A percentile compares a stretch with the other conserved stretches of the same genome.
Evolutionary conservation across 1,140 invertebrate genomes (phyloP).

Genomic region (Panulirus ornatus): DNA sequence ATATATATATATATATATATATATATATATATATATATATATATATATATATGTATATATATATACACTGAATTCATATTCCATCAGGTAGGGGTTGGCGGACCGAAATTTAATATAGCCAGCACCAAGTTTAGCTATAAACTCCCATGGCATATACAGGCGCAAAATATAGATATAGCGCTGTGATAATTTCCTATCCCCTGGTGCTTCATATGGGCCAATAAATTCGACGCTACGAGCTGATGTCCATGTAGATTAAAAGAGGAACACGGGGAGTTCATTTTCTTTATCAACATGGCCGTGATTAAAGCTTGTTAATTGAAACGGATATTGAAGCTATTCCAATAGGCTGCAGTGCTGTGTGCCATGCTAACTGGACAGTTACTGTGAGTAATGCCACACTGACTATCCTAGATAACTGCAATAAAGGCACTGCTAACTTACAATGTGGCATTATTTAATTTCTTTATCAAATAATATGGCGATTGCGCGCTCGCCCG

Average conservation of each 20-base stretch:
- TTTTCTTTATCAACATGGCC: slow-evolving; percentile 70
- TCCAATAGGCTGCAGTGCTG: slow-evolving; percentile 57
- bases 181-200: slow-evolving; percentile 66
- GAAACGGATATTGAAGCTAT: slow-evolving; percentile 72
- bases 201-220: slow-evolving; percentile 68
- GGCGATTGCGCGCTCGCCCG: not conserved
- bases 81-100: slow-evolving; percentile 51
- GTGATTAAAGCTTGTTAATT: slow-evolving; percentile 72
- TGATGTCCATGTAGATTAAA: slow-evolving; percentile 69
- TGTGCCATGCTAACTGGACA: slow-evolving; percentile 57
- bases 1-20: not conserved
- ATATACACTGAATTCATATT: slow-evolving; percentile 36
- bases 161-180: slow-evolving; percentile 69
- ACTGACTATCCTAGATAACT: slow-evolving; percentile 70
- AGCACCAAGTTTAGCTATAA: slow-evolving; percentile 53
- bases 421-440: slow-evolving; percentile 64
- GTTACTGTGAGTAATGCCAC: slow-evolving; percentile 53
- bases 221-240: slow-evolving; percentile 65
- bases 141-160: slow-evolving; percentile 48
- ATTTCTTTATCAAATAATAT: slow-evolving; percentile 71
- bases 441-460: slow-evolving; percentile 49
- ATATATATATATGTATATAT: not conserved
- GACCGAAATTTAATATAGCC: slow-evolving; percentile 59
- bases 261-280: slow-evolving; percentile 66
- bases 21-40: not conserved